Conservation (phyloP, 2,113 vertebrate species). For the Stegastes partitus region DNA sequence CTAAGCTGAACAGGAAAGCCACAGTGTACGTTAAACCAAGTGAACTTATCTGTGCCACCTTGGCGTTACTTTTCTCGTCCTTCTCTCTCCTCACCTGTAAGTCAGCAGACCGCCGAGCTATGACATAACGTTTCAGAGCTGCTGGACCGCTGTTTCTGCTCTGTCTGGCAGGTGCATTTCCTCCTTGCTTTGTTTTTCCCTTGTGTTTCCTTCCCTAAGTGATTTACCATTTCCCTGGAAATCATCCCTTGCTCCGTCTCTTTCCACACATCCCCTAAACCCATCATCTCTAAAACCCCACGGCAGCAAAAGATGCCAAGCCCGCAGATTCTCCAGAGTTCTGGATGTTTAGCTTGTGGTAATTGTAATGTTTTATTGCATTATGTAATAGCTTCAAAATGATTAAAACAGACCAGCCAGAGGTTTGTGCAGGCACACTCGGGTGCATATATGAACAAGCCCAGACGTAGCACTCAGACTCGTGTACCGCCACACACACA, state of each 20-base stretch:
- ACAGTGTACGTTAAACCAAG: not conserved
- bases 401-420: conserved; percentile 70
- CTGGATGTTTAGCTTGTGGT: conserved; percentile 74
- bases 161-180: conserved; percentile 81
- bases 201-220: conserved; percentile 67
- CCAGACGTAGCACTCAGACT: conserved; percentile 49
- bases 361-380: conserved; percentile 75
- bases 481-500: conserved; percentile 26
- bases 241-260: conserved; percentile 44
- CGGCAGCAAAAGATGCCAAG: conserved; percentile 57
- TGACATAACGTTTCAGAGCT: conserved; percentile 53
- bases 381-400: conserved; percentile 75
- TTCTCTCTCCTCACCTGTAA: conserved; percentile 52
- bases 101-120: conserved; percentile 9
- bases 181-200: conserved; percentile 72
- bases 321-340: conserved; percentile 62
- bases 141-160: conserved; percentile 38
- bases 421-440: conserved; percentile 51
- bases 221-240: conserved; percentile 77
- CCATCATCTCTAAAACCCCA: conserved; percentile 69
- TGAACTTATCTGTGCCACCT: not conserved
- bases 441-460: conserved; percentile 50
- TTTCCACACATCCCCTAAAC: conserved; percentile 74
- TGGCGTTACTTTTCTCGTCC: not conserved
- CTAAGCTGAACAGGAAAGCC: conserved; percentile 19